Conservation (phyloP, 2,888 invertebrate genomes). For the Ochropleura plecta region DNA sequence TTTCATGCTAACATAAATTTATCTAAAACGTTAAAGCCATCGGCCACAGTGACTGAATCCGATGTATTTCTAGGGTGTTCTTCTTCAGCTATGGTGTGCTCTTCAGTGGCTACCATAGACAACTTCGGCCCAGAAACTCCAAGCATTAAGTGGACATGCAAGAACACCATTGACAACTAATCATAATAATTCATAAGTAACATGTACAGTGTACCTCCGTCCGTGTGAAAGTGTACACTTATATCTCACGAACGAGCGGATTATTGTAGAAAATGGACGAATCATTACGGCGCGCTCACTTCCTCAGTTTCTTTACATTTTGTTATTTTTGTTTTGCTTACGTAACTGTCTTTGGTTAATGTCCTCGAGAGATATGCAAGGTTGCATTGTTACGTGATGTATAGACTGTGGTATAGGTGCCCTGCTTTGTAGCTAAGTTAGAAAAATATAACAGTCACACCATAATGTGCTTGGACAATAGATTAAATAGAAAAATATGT, state of each 20-base stretch:
- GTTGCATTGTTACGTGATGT: constrained; percentile 13
- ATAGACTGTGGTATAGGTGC: background rate
- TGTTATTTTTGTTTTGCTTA: constrained; percentile 44
- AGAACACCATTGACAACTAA: too few species aligned
- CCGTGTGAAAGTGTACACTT: constrained; percentile 49
- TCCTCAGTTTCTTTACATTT: constrained; percentile 50
- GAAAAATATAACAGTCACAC: background rate
- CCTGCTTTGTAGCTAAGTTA: background rate
- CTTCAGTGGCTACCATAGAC: too few species aligned
- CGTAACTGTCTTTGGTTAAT: constrained; percentile 39
- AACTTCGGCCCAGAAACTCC: too few species aligned
- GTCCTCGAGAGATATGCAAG: constrained; percentile 28
- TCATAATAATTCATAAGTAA: constrained; percentile 7
- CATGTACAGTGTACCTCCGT: background rate
- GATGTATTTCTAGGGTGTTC: too few species aligned
- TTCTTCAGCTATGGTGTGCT: too few species aligned
- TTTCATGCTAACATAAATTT: too few species aligned
- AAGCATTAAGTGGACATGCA: too few species aligned
- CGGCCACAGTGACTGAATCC: too few species aligned
- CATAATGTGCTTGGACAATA: background rate
- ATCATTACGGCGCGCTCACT: constrained; percentile 49
- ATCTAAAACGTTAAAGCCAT: too few species aligned
- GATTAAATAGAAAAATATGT: too few species aligned
- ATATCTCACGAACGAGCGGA: constrained; percentile 50
- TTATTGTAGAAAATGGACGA: constrained; percentile 50